Base-by-base conservation (phyloP, 1,140 invertebrate species). In the Phocides pigmalion region DNA sequence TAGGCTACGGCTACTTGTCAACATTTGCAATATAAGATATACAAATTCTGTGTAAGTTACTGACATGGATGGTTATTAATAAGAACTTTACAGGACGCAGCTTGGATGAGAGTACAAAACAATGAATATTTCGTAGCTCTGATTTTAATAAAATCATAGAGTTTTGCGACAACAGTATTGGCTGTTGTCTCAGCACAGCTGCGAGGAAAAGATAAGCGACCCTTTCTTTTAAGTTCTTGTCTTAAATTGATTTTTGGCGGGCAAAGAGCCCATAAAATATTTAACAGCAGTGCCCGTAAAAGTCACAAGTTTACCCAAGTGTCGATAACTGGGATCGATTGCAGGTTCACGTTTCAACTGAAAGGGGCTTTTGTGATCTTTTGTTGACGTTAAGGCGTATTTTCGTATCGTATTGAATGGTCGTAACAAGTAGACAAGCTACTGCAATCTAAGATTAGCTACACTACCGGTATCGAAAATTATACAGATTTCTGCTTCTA, bases 201-300 rank as follows among this genome's bases (percentile, higher is more conserved):
- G 83, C 69, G 63, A 64, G n/a, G 59, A 50, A 35, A 51, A 77
- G 81, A 87, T 85, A 87, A 82, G 78, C 50, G 74, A 78, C 71
- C 84, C 84, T 72, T 76, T 78, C 72, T 78, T 79, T 79, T 74
- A 72, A 82, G 59, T 79, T 81, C 44, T 76, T 74, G 73, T 78
- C 73, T 83, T 79, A 74, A 84, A 83, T 82, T 82, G 77, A 86
- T 84, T 80, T 85, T 75, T 67, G 70, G 62, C 58, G 41, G 68
- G 62, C 69, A 74, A 66, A 69, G 67, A 61, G 66, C 42, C 74
- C 53, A 79, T 81, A 74, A 82, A 84, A 87, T 81, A 81, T 83
- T 77, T 79, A 80, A 75, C 75, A 71, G 67, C 62, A 59, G 49
- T 25, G 56, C 62, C 54, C 63, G 61, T 74, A 72, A 76, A 72